Base-by-base conservation (phyloP, 1,140 invertebrate species). In the Acyrthosiphon pisum region DNA sequence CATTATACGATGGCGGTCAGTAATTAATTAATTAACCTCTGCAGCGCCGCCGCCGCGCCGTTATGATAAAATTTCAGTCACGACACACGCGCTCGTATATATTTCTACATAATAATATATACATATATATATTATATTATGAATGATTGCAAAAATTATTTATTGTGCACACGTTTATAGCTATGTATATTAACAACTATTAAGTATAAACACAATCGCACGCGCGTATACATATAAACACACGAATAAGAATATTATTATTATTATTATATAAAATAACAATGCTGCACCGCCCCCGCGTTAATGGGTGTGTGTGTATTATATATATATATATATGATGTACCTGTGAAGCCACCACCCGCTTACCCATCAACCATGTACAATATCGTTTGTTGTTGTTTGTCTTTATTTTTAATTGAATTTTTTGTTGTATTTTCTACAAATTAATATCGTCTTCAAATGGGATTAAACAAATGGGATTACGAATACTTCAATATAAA, bases 11-110 rank as follows among this genome's bases (percentile, higher is more conserved):
- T 4, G 41, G 44, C 44, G 44, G 26, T 48, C 41, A 26, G 30
- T 87, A 87, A 87, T 87, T 87, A 87, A 87, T 87, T 87, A 87
- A 87, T 87, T 87, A 87, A 20, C 30, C 84, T 11, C 30, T 76
- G 60, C 26, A 86, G 37, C 37, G 83, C 41, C 41, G 83, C 37
- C 76, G 76, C 35, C 18, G 76, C 23, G 14, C 14, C 11, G 6
- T 3, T 23, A 48, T 35, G 41, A 86, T 46, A 87, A 46, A 48
- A 30, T 87, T 87, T 87, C 30, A 50, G 86, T 87, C 86, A 87
- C 46, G 46, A 87, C 30, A 87, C 46, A 48, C 86, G n/a, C 30
- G 6, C 8, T 26, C 30, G 6, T 26, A 30, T 53, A 26, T 46
- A 46, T 53, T 53, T 6, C 22, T 86, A 44, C 8, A 86, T 18